Conservation (phyloP, 2,113 vertebrate species). For the Daboia siamensis region DNA sequence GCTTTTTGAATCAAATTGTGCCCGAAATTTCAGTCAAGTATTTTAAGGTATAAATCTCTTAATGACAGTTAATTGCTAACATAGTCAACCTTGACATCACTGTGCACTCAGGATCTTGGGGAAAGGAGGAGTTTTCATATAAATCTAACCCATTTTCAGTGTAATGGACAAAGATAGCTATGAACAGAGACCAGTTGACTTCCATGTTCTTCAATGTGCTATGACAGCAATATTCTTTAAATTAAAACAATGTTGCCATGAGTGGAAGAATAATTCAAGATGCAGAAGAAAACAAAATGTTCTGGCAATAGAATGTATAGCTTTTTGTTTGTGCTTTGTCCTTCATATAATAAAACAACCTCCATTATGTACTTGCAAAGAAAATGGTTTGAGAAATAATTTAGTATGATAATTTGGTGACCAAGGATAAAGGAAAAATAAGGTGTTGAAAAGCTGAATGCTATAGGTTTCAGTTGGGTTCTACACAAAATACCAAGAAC, state of each 20-base stretch:
- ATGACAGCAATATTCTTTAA: not conserved
- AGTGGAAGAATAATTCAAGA: not conserved
- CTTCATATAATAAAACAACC: not conserved
- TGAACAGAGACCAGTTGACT: slow-evolving; percentile 24
- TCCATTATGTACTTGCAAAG: not conserved
- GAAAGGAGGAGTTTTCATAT: not conserved
- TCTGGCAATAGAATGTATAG: slow-evolving; percentile 1
- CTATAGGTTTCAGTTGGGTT: not conserved
- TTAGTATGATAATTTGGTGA: not conserved
- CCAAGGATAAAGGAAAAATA: not conserved
- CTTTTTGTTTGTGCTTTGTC: not conserved
- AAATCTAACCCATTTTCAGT: not conserved
- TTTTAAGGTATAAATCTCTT: not conserved
- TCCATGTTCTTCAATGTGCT: slow-evolving; percentile 5
- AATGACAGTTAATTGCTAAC: not conserved
- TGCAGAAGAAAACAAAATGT: slow-evolving; percentile 20
- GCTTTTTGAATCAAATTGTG: not conserved
- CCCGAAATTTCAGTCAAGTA: not conserved
- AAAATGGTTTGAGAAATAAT: not conserved
- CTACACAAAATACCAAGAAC: not conserved
- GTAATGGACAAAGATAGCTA: not conserved
- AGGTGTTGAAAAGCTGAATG: not conserved
- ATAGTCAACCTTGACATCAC: not conserved
- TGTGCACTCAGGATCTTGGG: not conserved
- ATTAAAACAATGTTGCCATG: slow-evolving; percentile 16